Base-by-base conservation (phyloP, 1,140 invertebrate genomes). In the Lasioglossum albipes region DNA sequence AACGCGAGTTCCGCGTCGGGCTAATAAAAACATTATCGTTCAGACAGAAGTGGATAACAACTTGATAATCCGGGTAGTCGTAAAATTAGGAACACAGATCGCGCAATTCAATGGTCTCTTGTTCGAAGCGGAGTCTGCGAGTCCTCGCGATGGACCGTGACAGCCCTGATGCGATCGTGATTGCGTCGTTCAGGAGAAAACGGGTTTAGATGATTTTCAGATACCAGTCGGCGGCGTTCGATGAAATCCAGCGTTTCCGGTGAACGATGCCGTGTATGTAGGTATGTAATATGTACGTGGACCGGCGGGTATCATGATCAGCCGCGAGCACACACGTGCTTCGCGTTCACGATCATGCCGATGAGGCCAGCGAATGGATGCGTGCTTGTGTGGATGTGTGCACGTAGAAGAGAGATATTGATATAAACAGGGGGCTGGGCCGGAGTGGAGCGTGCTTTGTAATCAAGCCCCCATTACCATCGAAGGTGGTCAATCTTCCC, bases 351-450 rank as follows among this genome's bases (percentile, higher is more conserved):
- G 54, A 71, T 71, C 1, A 49, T 49, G 45, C 45, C 10, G 13
- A 54, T 16, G 69, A 12, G 27, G 12, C 16, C 18, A 13, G 2
- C 18, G 18, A 9, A 41, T 45, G 20, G 42, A 27, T 10, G 41
- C 42, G 57, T 4, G 57, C n/a, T 6, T 9, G 57, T 20, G 41
- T 5, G 12, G 22, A 66, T 54, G 62, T 68, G 74, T 42, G 81
- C 59, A 77, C 64, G 84, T 82, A 87, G 89, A 86, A 85, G 78
- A 88, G 87, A 90, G 91, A 92, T 93, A 93, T 93, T 93, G 92
- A 93, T 93, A 93, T 93, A 93, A 93, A 93, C 91, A 91, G 92
- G 91, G 90, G 92, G 92, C 91, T 90, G 91, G 91, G 76, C 90
- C 86, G 67, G 80, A 80, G 68, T 88, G 89, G 64, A 91, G 85